Conservation (phyloP, 2,113 vertebrate genomes). For the Pampusana beccarii region DNA sequence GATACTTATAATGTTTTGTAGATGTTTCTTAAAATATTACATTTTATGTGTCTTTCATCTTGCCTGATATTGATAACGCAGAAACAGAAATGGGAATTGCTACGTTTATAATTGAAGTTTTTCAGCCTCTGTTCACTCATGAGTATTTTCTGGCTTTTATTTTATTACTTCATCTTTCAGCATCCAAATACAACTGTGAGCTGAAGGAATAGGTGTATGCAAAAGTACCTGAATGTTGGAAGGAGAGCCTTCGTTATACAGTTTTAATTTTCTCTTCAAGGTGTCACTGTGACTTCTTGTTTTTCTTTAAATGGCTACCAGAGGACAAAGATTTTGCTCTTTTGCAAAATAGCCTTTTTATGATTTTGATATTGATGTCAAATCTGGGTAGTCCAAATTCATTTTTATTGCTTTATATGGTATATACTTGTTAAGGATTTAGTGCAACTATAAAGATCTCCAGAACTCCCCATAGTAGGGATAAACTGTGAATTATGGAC, state of each 20-base stretch:
- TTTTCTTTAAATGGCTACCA: not conserved
- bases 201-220: not conserved
- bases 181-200: not conserved
- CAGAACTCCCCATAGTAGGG: conserved; percentile 18
- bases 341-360: conserved; percentile 18
- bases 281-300: not conserved
- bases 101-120: not conserved
- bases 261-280: not conserved
- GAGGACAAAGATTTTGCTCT: not conserved
- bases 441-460: conserved; percentile 52
- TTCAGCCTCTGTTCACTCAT: not conserved
- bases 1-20: not conserved
- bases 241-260: not conserved
- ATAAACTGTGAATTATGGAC: conserved; percentile 47
- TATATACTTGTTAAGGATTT: conserved; percentile 55
- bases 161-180: not conserved
- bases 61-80: not conserved
- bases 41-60: not conserved
- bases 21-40: not conserved
- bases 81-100: not conserved
- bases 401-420: conserved; percentile 18
- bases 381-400: conserved; percentile 10
- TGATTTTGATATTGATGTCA: conserved; percentile 33
- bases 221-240: not conserved
- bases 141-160: not conserved